Evolutionary conservation across 1,140 invertebrate genomes (phyloP), one percentile per base, ranked within the genome.

Genomic region (Pseudomyrmex pallidus): DNA sequence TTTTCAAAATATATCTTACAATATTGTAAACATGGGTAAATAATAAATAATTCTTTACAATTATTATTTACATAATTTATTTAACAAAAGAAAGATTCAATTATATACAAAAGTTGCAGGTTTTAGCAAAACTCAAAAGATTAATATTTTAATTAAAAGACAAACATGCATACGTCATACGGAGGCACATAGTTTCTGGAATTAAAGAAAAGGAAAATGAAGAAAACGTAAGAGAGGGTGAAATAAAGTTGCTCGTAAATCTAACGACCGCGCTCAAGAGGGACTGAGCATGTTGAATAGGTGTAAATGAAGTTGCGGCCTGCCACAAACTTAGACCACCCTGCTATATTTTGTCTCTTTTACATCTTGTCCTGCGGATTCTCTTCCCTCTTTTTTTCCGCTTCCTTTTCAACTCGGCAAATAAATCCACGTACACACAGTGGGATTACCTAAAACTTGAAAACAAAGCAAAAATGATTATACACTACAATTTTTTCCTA

Each of bases 291-390:
- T 83, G 85, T 85, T 93, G 92, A 93, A 94, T 93, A 94, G 92
- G 93, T 94, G 92, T 92, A 94, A 94, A 94, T 93, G 92, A 94
- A 93, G 91, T 93, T 93, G 92, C 91, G 90, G 91, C 91, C 86
- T 85, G 88, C 85, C 86, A 82, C 78, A 88, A 87, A 88, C 86
- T 85, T 85, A 84, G 91, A 91, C 89, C 91, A 92, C 89, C 86
- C 70, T 68, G 83, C 35, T 68, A 74, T 87, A 88, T 88, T 88
- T 88, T 88, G 87, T 88, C 86, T 85, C 67, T 83, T 73, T 76
- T 83, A 78, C 83, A 84, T 54, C 74, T 68, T 52, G 73, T 54
- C 74, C 63, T 52, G 73, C 44, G 56, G 66, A 48, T 44, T 73
- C 70, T 20, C 48, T 35, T 48, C 66, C 46, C 35, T 35, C 35